These are phyloP conservation scores for Caretta caretta DNA, from an alignment of 2,113 vertebrate genomes.

Conservation along the genomic window DNA sequence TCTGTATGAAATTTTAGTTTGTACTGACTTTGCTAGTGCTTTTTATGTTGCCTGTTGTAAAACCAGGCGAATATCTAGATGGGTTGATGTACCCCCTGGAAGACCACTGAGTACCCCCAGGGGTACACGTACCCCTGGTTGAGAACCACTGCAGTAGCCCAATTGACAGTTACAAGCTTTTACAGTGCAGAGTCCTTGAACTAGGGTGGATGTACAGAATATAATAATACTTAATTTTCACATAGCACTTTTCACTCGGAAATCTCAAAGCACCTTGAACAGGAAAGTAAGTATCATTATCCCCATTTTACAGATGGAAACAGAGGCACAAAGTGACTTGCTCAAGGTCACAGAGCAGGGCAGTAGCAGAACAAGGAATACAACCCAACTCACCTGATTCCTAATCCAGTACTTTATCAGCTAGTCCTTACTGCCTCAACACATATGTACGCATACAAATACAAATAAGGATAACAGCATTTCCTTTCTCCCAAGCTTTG, in stretches of 20 bases:
- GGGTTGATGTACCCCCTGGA: too few relatives aligned
- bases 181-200: not conserved
- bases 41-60: too few relatives aligned
- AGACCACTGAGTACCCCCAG: too few relatives aligned
- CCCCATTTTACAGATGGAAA: not conserved
- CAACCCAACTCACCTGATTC: not conserved
- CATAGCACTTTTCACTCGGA: not conserved
- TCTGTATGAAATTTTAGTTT: too few relatives aligned
- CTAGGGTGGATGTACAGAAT: too few relatives aligned
- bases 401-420: not conserved
- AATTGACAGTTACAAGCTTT: not conserved
- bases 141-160: too few relatives aligned
- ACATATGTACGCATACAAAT: not conserved
- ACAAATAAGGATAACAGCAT: not conserved
- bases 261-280: not conserved
- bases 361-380: not conserved
- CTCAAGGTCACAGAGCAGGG: not conserved
- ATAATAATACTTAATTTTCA: not conserved
- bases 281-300: not conserved
- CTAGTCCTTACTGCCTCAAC: not conserved
- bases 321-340: not conserved
- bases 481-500: not conserved
- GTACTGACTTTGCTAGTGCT: too few relatives aligned
- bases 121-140: too few relatives aligned
- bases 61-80: too few relatives aligned